Percentiles rank a stretch among this genome's conserved stretches.
These are phyloP conservation scores for Branchipolynoe longqiensis DNA, from an alignment of 2,888 invertebrate genomes.

Conservation along the genomic window DNA sequence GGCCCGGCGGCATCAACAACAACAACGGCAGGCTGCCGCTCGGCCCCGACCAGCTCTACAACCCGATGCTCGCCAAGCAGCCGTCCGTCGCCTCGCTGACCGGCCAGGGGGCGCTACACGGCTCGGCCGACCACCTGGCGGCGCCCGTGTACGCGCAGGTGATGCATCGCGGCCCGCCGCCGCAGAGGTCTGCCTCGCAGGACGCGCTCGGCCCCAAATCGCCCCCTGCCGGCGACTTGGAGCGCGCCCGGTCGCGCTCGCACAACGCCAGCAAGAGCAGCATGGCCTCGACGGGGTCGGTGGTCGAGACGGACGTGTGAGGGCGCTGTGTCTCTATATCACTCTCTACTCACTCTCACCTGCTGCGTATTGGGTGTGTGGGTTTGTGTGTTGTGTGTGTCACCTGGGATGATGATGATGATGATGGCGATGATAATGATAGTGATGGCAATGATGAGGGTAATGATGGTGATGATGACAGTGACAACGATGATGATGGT, in stretches of 20 bases:
- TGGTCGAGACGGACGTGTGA: constrained; percentile 30
- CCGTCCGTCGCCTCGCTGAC: constrained; percentile 21
- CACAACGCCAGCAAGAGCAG: constrained; percentile 41
- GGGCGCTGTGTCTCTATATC: too few species aligned
- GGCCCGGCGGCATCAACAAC: constrained; percentile 6
- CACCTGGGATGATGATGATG: too few species aligned
- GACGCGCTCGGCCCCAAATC: constrained; percentile 1
- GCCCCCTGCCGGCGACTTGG: neutral
- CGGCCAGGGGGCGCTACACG: constrained; percentile 28
- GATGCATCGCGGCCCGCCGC: neutral
- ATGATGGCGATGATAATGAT: too few species aligned
- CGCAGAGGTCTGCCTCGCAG: constrained; percentile 11
- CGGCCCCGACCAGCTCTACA: constrained; percentile 45
- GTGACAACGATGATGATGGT: too few species aligned
- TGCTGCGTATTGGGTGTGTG: too few species aligned
- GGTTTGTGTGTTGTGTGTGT: too few species aligned
- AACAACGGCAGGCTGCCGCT: constrained; percentile 19
- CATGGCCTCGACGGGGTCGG: constrained; percentile 1
- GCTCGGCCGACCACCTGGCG: constrained; percentile 21
- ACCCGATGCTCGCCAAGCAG: constrained; percentile 47
- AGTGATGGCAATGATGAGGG: too few species aligned
- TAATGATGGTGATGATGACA: too few species aligned
- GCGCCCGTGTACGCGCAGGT: constrained; percentile 22
- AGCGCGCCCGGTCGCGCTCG: neutral
- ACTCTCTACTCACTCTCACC: too few species aligned